Evolutionary conservation across 2,888 invertebrate genomes (phyloP), one percentile per base, ranked within the genome.

Genomic region (Girardia tigrina): DNA sequence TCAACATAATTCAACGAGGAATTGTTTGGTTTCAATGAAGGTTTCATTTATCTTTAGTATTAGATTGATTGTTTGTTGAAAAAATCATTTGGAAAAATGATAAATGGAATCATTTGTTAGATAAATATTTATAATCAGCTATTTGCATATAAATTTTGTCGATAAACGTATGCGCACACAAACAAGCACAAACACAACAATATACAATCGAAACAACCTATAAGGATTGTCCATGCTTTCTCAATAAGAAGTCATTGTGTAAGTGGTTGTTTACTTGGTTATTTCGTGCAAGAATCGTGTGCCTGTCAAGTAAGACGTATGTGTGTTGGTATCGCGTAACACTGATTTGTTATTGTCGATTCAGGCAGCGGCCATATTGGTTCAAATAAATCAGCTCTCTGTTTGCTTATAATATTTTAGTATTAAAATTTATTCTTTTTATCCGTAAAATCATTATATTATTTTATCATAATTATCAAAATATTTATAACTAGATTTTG

Each of bases 41-140:
- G 56, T 56, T 56, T 56, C 56, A 56, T 56, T 56, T 56, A n/a
- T n/a, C n/a, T n/a, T 4, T 20, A 56, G 2, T 20, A 56, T 20
- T 2, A 12, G 16, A 36, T 8, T 36, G 16, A 2, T 20, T 56
- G 6, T 56, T 12, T 12, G 4, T 56, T 56, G 23, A 56, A 2
- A 56, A 20, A 56, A 56, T 56, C 2, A 56, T 56, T 56, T n/a
- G 56, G 23, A 16, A 56, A 56, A 16, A 2, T 56, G 56, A 56
- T 56, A 12, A 56, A 56, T 4, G n/a, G 23, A 12, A 12, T 4
- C 56, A 56, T 56, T n/a, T 56, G n/a, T 56, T 36, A 20, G 23
- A 56, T 56, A 56, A 56, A 56, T 56, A 56, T 56, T 56, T 56
- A 16, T 56, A 23, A 56, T 56, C n/a, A 56, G 56, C n/a, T n/a